Base-by-base conservation (phyloP, 2,113 vertebrate genomes). In the Tychaedon coryphoeus region DNA sequence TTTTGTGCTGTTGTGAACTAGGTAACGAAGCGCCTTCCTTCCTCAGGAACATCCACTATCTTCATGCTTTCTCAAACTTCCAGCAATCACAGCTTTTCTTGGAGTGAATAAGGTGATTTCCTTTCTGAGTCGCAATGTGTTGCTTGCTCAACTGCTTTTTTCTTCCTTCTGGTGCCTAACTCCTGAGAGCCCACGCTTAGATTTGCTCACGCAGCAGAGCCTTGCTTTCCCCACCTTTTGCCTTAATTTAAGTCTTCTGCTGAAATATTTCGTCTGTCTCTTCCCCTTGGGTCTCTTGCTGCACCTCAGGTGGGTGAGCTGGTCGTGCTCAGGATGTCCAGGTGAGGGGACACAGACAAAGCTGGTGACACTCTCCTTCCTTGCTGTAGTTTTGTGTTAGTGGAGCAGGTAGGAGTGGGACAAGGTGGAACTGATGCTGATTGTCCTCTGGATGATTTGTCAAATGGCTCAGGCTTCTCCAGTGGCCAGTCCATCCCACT, bases 11-110 rank as follows among this genome's bases (percentile, higher is more conserved):
- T 97, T 97, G 95, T 97, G 97, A 98, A 98, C 95, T 98, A 99
- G 99, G 99, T 98, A 98, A 99, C 98, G 97, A 99, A 98, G 96
- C 99, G 98, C 98, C 99, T 99, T 98, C 99, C 99, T 98, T 99
- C 99, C 97, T 99, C 99, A 97, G 99, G 99, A 98, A 99, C 98
- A 79, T 99, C 99, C 93, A 99, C 99, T 98, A 99, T 99, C 99
- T 99, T 99, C 99, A 99, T 99, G 99, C 98, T 99, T 98, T 99
- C 99, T 97, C 99, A 99, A 99, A 99, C 99, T 86, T 97, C 99
- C 98, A 99, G 99, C 98, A 99, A 98, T 99, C 99, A 99, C 98
- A 99, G 99, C 98, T 99, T 99, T 98, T 99, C 99, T 97, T 99
- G 99, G 99, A 99, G 98, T 99, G 99, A 99, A 98, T 99, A 99